Evolutionary conservation across 1,140 invertebrate species (phyloP), one percentile per base, ranked within the genome.

Genomic region (Drosophila azteca): DNA sequence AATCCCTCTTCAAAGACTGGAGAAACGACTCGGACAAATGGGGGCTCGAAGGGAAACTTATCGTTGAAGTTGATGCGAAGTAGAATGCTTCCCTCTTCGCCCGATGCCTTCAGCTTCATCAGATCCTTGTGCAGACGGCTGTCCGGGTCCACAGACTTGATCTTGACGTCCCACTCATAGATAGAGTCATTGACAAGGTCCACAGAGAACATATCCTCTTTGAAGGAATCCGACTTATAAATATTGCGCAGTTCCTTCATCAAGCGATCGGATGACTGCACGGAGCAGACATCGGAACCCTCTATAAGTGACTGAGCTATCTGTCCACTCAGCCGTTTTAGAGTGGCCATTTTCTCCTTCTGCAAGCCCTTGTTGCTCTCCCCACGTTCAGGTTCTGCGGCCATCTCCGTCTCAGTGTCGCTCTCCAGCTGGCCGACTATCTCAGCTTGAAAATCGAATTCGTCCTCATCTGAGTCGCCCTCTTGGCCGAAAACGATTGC

Each of bases 151-250:
- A 99, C 98, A 60, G 96, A 96, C 92, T 96, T 97, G 90, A 99
- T 94, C 81, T 97, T 95, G 66, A 99, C 97, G 93, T 99, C 99
- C 99, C 99, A 99, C 92, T 99, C 99, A 92, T 99, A 99, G 31
- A 99, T 94, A 87, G 97, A 99, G 93, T 99, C 99, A 92, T 99
- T 98, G 62, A 99, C 97, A 92, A 99, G 94, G 92, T 99, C 99
- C 94, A 95, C 95, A 73, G 94, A 94, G 88, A 95, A 95, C 94
- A 95, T 95, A 76, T 95, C 94, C 73, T 96, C 99, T 92, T 99
- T 99, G 93, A 98, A 99, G 81, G 97, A 98, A 91, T 99, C 98
- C 62, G 98, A 99, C 88, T 97, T 95, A 92, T 99, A 99, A 89
- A 99, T 99, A 92, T 99, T 98, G 80, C 97, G 83, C 53, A 87